Conservation (phyloP, 2,113 vertebrate species). For the Pelodiscus sinensis region DNA sequence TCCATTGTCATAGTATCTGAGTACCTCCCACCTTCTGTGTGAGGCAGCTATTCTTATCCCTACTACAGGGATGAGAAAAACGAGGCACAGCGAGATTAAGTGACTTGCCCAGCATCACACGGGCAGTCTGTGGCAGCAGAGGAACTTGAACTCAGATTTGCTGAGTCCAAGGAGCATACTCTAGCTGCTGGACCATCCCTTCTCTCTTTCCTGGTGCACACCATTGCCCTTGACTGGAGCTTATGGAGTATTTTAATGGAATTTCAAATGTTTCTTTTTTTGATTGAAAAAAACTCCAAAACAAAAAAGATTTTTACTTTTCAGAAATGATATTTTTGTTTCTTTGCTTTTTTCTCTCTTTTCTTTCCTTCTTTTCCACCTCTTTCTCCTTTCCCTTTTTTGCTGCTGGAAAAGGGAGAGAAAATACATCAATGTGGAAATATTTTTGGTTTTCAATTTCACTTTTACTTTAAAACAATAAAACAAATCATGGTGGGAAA, state of each 20-base stretch:
- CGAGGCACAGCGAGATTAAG: neutral
- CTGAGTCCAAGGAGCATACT: neutral
- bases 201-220: neutral
- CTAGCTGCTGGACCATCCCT: neutral
- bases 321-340: neutral
- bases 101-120: neutral
- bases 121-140: neutral
- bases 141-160: neutral
- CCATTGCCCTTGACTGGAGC: neutral
- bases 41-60: neutral
- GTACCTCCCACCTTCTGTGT: neutral
- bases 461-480: neutral
- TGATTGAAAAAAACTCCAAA: neutral
- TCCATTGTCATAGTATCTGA: neutral
- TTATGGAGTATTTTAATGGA: neutral
- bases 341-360: neutral
- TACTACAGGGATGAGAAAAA: neutral
- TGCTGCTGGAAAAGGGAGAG: neutral
- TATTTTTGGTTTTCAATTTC: neutral
- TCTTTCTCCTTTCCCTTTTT: neutral
- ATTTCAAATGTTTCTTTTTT: neutral
- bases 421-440: neutral
- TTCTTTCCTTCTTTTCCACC: neutral
- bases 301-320: neutral
- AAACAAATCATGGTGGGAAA: neutral